phyloP scores from a whole-genome alignment of 2,113 vertebrate species.

The Gopherus evgoodei region DNA sequence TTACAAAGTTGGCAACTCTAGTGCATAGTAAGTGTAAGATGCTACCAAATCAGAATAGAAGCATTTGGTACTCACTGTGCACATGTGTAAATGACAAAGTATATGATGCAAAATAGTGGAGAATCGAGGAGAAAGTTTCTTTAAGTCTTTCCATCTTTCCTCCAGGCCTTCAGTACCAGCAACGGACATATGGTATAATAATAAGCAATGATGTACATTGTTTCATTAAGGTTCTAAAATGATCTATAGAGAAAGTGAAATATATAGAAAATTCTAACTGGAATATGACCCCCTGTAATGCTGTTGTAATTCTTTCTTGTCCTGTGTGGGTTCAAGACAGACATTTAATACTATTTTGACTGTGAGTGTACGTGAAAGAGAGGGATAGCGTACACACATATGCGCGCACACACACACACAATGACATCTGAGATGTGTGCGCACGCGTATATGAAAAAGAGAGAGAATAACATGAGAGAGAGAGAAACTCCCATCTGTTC shows the following conservation, averaged over 20 bases:
- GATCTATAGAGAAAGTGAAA: rapidly evolving
- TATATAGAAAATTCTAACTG: neutral
- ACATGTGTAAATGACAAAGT: neutral
- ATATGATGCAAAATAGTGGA: neutral
- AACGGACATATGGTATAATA: neutral
- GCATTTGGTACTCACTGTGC: too few species aligned
- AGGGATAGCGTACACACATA: neutral
- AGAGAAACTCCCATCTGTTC: slow-evolving; percentile 42
- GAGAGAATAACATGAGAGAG: neutral
- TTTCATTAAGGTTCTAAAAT: neutral
- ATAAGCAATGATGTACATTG: rapidly evolving
- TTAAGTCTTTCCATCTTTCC: neutral
- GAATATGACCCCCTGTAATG: neutral
- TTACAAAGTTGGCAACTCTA: too few species aligned
- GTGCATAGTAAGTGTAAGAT: neutral
- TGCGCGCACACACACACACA: neutral
- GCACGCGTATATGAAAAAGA: slow-evolving; percentile 16
- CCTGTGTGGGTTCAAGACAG: slow-evolving; percentile 2
- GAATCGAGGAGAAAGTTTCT: neutral
- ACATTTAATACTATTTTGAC: slow-evolving; percentile 25
- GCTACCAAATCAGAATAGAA: neutral
- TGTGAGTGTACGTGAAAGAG: neutral
- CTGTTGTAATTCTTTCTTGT: slow-evolving; percentile 6
- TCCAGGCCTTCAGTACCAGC: neutral
- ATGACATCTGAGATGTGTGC: neutral